These are phyloP conservation scores for Chaitophorus viminalis DNA, from an alignment of 2,888 invertebrate species.

Conservation along the genomic window DNA sequence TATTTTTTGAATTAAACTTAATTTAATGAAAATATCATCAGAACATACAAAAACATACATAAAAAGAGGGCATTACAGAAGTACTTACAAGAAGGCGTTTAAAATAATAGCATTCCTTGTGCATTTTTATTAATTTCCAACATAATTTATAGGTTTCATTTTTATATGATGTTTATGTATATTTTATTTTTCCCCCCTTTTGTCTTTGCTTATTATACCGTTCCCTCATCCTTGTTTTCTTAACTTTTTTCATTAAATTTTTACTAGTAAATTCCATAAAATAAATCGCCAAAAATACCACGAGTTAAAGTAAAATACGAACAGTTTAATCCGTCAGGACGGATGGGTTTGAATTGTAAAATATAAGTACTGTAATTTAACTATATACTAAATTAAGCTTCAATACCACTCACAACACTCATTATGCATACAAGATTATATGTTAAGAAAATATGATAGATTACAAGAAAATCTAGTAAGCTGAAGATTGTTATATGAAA, in stretches of 20 bases:
- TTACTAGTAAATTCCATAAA: slow-evolving; percentile 28
- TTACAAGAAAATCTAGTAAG: background rate
- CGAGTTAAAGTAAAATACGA: slow-evolving; percentile 1
- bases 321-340: slow-evolving; percentile 35
- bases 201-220: slow-evolving; percentile 39
- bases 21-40: background rate
- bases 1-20: background rate
- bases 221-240: slow-evolving; percentile 8
- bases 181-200: background rate
- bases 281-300: slow-evolving; percentile 38
- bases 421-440: background rate
- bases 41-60: background rate
- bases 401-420: too few relatives aligned
- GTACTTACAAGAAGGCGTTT: background rate
- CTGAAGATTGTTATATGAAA: too few relatives aligned
- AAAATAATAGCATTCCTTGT: slow-evolving; percentile 28
- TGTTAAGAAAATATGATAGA: background rate
- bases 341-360: background rate
- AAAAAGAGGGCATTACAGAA: background rate
- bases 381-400: background rate
- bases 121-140: slow-evolving; percentile 30
- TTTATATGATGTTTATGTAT: slow-evolving; percentile 40
- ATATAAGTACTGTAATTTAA: background rate
- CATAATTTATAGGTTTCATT: slow-evolving; percentile 52
- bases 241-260: slow-evolving; percentile 60